Percentiles rank a stretch among this genome's conserved stretches.
phyloP scores from a whole-genome alignment of 1,140 invertebrate genomes.

The Trissolcus basalis region DNA sequence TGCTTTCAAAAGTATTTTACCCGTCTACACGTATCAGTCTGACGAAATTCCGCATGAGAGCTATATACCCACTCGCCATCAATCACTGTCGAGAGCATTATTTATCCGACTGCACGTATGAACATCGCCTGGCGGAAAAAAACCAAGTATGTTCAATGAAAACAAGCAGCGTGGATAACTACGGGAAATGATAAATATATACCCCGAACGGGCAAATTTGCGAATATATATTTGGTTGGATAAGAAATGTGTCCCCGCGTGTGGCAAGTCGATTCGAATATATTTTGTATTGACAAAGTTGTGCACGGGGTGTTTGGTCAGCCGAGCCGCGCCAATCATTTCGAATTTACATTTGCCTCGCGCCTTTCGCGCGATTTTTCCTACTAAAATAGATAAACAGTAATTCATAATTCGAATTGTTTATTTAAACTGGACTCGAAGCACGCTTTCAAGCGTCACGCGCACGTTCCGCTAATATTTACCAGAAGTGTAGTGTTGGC shows the following conservation, averaged over 20 bases:
- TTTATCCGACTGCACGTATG: no score
- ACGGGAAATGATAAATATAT: no score
- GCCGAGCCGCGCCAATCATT: constrained; percentile 40
- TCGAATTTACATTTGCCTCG: constrained; percentile 50
- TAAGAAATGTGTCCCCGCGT: constrained; percentile 37
- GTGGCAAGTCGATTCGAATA: constrained; percentile 15
- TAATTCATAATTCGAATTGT: constrained; percentile 59
- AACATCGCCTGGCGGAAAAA: no score
- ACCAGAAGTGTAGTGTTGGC: constrained; percentile 60
- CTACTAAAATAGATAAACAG: constrained; percentile 55
- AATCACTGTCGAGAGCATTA: no score
- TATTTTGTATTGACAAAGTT: constrained; percentile 49
- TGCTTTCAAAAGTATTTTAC: no score
- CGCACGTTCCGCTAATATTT: constrained; percentile 69
- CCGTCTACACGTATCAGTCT: no score
- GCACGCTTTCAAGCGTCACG: constrained; percentile 39
- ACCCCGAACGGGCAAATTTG: no score
- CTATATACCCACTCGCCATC: no score
- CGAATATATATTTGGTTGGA: neutral
- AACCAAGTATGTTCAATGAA: no score
- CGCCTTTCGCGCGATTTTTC: constrained; percentile 43
- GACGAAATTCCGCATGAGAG: no score
- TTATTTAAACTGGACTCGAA: constrained; percentile 54
- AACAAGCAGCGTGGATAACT: no score
- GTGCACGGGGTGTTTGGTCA: constrained; percentile 40